phyloP scores from a whole-genome alignment of 2,888 invertebrate genomes.

The Lobophora halterata region DNA sequence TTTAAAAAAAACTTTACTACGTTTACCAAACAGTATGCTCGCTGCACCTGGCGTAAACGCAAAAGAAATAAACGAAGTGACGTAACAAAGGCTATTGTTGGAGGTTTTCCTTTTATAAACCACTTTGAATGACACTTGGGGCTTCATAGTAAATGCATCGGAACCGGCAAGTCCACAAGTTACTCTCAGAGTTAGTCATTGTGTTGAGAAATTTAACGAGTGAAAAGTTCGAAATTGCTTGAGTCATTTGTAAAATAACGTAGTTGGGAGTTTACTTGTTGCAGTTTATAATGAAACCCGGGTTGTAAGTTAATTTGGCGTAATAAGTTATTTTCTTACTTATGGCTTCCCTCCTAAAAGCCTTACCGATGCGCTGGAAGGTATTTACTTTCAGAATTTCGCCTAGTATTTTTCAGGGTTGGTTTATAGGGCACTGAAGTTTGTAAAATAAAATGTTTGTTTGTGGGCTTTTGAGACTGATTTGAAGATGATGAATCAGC shows the following conservation, averaged over 20 bases:
- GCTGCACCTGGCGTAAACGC: slow-evolving; percentile 26
- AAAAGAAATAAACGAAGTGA: slow-evolving; percentile 29
- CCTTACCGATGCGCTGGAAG: no score
- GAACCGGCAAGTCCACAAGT: slow-evolving; percentile 25
- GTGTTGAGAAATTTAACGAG: neutral
- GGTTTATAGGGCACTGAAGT: no score
- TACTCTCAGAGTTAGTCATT: slow-evolving; percentile 7
- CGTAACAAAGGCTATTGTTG: slow-evolving; percentile 56
- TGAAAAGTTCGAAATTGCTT: slow-evolving; percentile 5
- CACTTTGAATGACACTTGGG: slow-evolving; percentile 19
- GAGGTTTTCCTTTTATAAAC: slow-evolving; percentile 44
- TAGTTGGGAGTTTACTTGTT: neutral
- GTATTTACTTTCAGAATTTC: no score
- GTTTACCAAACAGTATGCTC: neutral
- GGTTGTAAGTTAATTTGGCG: no score
- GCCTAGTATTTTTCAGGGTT: no score
- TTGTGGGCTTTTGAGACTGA: no score
- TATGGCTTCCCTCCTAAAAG: no score
- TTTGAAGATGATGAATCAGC: no score
- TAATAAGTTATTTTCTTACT: no score
- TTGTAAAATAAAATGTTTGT: no score
- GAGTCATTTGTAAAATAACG: slow-evolving; percentile 1
- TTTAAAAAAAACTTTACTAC: no score
- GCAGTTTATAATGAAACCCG: no score
- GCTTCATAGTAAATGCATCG: slow-evolving; percentile 33